These are phyloP conservation scores for Chionoecetes opilio DNA, from an alignment of 1,140 invertebrate species.

Conservation along the genomic window DNA sequence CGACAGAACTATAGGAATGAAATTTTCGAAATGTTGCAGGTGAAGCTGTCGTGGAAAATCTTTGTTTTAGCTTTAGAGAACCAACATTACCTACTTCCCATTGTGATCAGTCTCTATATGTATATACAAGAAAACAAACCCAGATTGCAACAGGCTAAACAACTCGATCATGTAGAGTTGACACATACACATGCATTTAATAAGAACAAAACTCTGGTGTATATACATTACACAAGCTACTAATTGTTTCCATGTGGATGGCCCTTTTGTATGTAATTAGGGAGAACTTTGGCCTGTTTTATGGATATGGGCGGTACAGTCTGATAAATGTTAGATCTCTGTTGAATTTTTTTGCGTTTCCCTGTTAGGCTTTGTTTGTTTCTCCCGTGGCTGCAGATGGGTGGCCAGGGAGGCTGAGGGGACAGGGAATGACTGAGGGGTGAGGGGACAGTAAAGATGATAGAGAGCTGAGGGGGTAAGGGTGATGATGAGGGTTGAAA, in stretches of 20 bases:
- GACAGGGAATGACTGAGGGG: too few species aligned
- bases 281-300: slow-evolving; percentile 1
- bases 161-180: not conserved
- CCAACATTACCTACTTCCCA: not conserved
- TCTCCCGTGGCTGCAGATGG: not conserved
- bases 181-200: not conserved
- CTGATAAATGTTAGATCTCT: not conserved
- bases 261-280: not conserved
- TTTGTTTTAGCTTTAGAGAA: not conserved
- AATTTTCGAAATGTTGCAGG: not conserved
- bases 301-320: not conserved
- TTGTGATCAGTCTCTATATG: not conserved
- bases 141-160: not conserved
- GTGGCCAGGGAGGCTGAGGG: not conserved
- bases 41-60: not conserved
- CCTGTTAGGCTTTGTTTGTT: not conserved
- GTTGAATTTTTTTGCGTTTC: not conserved
- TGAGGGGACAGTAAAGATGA: not conserved
- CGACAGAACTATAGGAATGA: not conserved
- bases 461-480: not conserved
- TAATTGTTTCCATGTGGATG: not conserved
- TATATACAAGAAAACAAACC: not conserved
- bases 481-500: not conserved
- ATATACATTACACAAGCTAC: not conserved
- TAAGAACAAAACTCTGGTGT: not conserved